A percentile compares a stretch with the other conserved stretches of the same genome.
Conservation (phyloP, 2,113 vertebrate genomes). For the Alethe diademata region DNA sequence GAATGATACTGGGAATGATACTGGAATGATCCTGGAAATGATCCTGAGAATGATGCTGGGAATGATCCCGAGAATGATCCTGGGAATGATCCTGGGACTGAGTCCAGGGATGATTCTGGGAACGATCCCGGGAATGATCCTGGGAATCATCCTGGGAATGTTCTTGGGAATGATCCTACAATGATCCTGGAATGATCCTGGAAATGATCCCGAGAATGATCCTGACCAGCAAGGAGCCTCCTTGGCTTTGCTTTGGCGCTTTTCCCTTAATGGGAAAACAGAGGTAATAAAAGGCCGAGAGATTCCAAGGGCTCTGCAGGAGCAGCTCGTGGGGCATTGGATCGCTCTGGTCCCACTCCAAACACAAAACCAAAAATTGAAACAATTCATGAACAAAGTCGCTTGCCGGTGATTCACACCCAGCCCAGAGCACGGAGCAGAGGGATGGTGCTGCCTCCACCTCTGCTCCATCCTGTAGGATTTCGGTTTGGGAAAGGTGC, state of each 20-base stretch:
- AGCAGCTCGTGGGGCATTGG: not conserved
- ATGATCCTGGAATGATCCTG: too few relatives aligned
- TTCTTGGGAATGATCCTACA: too few relatives aligned
- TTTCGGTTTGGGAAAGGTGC: not conserved
- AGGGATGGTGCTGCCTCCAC: not conserved
- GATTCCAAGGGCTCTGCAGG: not conserved
- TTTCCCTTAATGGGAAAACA: not conserved
- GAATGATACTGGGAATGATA: too few relatives aligned
- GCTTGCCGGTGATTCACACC: not conserved
- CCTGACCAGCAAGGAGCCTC: not conserved
- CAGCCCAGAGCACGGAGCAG: not conserved
- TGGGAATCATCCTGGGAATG: too few relatives aligned
- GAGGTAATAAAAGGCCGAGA: not conserved
- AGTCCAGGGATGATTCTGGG: too few relatives aligned
- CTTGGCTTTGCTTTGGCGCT: not conserved
- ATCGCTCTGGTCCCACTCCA: not conserved
- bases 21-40: too few relatives aligned
- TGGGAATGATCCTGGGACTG: too few relatives aligned
- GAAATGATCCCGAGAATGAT: not conserved
- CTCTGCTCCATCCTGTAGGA: not conserved
- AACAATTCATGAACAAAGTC: slow-evolving; percentile 12
- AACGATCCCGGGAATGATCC: too few relatives aligned
- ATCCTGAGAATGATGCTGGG: too few relatives aligned
- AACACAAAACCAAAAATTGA: slow-evolving; percentile 23
- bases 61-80: too few relatives aligned